Conservation (phyloP, 2,797 vertebrate genomes). For the Enteromius viviparus region DNA sequence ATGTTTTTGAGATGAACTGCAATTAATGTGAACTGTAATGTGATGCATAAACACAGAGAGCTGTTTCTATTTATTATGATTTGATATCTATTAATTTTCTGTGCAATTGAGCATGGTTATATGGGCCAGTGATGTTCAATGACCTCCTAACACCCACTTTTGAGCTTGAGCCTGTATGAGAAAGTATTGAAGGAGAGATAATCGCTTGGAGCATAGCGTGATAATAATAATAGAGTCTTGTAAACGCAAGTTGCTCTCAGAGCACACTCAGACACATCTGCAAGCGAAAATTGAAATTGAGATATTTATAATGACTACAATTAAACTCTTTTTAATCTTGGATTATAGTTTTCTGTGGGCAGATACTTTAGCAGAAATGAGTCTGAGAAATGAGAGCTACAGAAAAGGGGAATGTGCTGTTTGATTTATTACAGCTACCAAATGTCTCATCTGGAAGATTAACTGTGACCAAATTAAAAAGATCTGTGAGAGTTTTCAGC, state of each 20-base stretch:
- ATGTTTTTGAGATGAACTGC: neutral
- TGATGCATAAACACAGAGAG: neutral
- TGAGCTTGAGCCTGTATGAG: slow-evolving; percentile 9
- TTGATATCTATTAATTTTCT: neutral
- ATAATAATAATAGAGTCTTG: slow-evolving; percentile 13
- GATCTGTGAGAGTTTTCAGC: neutral
- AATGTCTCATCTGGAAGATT: slow-evolving; percentile 29
- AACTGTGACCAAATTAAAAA: neutral
- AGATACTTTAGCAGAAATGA: slow-evolving; percentile 2
- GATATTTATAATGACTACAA: slow-evolving; percentile 44
- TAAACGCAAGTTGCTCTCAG: neutral
- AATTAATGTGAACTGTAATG: neutral
- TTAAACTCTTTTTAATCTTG: slow-evolving; percentile 44
- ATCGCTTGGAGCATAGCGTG: neutral
- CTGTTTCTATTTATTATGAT: neutral
- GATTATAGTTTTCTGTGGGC: slow-evolving; percentile 51
- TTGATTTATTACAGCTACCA: slow-evolving; percentile 11
- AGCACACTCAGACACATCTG: slow-evolving; percentile 19
- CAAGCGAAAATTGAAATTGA: slow-evolving; percentile 4
- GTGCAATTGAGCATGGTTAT: neutral
- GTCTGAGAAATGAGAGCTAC: neutral
- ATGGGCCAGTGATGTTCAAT: neutral
- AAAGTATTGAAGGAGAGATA: neutral
- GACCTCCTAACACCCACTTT: neutral
- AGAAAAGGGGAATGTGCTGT: neutral